Evolutionary conservation across 2,113 vertebrate genomes (phyloP).

Genomic region (Castor canadensis): DNA sequence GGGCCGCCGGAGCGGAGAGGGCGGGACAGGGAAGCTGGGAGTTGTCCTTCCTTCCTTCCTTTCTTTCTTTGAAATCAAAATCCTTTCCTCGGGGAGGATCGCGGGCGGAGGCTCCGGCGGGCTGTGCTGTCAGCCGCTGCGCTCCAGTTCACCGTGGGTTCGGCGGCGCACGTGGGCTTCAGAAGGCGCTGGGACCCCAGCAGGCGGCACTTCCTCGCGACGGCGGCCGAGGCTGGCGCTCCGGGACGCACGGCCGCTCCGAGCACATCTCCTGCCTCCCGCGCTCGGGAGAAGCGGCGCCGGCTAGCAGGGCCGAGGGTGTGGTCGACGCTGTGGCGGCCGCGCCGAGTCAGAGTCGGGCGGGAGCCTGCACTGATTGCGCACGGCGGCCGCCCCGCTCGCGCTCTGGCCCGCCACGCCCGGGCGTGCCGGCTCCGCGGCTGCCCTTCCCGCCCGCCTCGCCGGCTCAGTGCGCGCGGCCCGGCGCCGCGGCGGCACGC

Average conservation of each 20-base stretch:
- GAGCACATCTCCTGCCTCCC: slow-evolving; percentile 61
- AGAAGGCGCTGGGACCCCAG: slow-evolving; percentile 44
- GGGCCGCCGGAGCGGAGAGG: slow-evolving; percentile 56
- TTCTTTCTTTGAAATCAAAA: slow-evolving; percentile 77
- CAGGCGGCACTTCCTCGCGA: slow-evolving; percentile 10
- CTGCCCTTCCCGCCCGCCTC: slow-evolving; percentile 60
- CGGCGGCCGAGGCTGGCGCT: not conserved
- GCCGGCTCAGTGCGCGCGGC: slow-evolving; percentile 59
- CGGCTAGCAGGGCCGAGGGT: slow-evolving; percentile 75
- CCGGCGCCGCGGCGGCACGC: slow-evolving; percentile 68
- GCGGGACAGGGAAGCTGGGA: slow-evolving; percentile 77
- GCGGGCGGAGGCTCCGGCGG: slow-evolving; percentile 28
- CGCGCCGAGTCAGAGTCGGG: no score
- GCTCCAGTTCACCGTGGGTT: not conserved
- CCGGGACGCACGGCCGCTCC: slow-evolving; percentile 19
- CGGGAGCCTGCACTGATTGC: no score
- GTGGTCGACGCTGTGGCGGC: slow-evolving; percentile 62
- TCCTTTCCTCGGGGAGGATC: slow-evolving; percentile 62
- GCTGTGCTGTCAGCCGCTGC: slow-evolving; percentile 50
- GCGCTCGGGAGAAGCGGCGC: slow-evolving; percentile 64
- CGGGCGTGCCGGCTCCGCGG: not conserved
- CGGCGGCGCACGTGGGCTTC: slow-evolving; percentile 72
- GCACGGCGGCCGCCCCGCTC: slow-evolving; percentile 18
- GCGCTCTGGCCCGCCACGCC: slow-evolving; percentile 45
- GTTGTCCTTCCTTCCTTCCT: slow-evolving; percentile 77